Percentiles rank a stretch among this genome's conserved stretches.
Evolutionary conservation across 2,797 vertebrate species (phyloP).

Genomic region (Muraenolepis orangiensis): DNA sequence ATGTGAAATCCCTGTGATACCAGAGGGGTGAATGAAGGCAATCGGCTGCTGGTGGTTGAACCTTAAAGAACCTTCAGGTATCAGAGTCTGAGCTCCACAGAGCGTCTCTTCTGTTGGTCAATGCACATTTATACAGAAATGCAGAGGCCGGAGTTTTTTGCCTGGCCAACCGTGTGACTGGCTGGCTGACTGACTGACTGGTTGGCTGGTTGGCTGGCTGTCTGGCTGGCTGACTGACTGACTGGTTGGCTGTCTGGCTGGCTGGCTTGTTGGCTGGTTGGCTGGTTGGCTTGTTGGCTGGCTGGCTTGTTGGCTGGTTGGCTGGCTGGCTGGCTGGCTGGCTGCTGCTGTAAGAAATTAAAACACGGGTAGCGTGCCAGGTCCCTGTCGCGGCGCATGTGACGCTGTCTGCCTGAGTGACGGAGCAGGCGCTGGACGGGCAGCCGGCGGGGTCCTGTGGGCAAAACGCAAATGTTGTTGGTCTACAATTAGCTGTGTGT

Average conservation of each 20-base stretch:
- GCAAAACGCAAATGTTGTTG: slow-evolving; percentile 23
- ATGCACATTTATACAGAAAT: slow-evolving; percentile 39
- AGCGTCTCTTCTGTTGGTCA: slow-evolving; percentile 27
- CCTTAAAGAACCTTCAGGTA: not conserved
- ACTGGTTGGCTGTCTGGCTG: too few relatives aligned
- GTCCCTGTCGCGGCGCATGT: slow-evolving; percentile 43
- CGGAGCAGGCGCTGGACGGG: slow-evolving; percentile 46
- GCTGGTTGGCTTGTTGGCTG: slow-evolving; percentile 10
- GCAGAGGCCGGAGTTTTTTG: slow-evolving; percentile 15
- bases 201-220: slow-evolving; percentile 11
- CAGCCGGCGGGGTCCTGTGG: slow-evolving; percentile 57
- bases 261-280: slow-evolving; percentile 10
- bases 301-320: slow-evolving; percentile 10
- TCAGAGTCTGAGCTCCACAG: slow-evolving; percentile 6
- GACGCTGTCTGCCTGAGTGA: slow-evolving; percentile 53
- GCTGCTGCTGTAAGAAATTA: slow-evolving; percentile 57
- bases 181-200: slow-evolving; percentile 20
- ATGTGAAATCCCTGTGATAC: too few relatives aligned
- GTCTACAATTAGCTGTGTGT: slow-evolving; percentile 63
- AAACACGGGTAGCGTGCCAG: slow-evolving; percentile 53
- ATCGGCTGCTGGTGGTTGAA: too few relatives aligned
- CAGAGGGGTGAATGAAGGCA: too few relatives aligned
- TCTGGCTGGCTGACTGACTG: slow-evolving; percentile 18
- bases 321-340: slow-evolving; percentile 10
- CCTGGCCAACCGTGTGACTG: too few relatives aligned